Base-by-base conservation (phyloP, 2,113 vertebrate species). In the Colinus virginianus region DNA sequence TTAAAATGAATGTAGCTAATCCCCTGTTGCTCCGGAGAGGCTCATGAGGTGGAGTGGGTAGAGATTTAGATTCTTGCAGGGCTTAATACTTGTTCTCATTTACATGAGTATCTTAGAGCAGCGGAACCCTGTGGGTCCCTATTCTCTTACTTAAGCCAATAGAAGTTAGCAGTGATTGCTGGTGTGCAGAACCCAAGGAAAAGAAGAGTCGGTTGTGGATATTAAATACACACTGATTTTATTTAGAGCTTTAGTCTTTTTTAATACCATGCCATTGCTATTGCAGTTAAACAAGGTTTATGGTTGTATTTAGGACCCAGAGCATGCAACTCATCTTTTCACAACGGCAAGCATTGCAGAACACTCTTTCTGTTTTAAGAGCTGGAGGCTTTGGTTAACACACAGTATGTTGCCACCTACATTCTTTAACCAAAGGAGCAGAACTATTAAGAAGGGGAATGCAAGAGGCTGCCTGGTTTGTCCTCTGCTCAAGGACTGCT, bases 41-140 rank as follows among this genome's bases (percentile, higher is more conserved):
- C 78, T 94, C 82, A 14, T 0, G 0, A 84, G 34, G 56, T 89
- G 74, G 43, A 56, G 55, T 87, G 94, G 87, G 63, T 81, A 17
- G 80, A 93, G 95, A 87, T 96, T 93, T 92, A 58, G 69, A 56
- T 90, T 84, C 90, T 96, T 89, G 70, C 81, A 72, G 87, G 67
- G 84, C 23, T 95, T 92, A 87, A 78, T 90, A 58, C 84, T 90
- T 90, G 70, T 84, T 87, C 92, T 92, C 78, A 88, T 96, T 93
- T 88, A 64, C 78, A 23, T 71, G 74, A 87, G 74, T 48, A 22
- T 77, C 70, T 85, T 56, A 38, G 32, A 32, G 43, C 3, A 0
- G 28, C 56, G n/a, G 49, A 58, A 51, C 72, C 93, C 88, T 21
- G 83, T 75, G 62, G 90, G 80, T 78, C 86, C 48, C 66, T 78